phyloP scores from a whole-genome alignment of 2,113 vertebrate genomes.

The Pleuronectes platessa region DNA sequence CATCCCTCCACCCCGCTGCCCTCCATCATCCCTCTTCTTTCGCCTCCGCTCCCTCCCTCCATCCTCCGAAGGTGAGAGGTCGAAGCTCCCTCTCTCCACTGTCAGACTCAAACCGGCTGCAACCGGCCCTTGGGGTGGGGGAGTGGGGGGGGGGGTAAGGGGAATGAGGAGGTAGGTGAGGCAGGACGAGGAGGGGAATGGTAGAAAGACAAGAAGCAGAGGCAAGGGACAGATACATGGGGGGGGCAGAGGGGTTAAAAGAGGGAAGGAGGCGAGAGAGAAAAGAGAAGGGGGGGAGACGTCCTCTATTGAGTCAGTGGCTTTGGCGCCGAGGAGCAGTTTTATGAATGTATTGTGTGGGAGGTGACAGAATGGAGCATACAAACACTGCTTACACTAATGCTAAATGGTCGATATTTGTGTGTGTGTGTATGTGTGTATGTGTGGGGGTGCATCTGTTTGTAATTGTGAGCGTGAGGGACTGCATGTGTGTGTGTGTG shows the following conservation, averaged over 20 bases:
- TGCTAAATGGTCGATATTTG: constrained; percentile 57
- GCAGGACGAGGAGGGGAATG: constrained; percentile 32
- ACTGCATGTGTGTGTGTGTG: constrained; percentile 17
- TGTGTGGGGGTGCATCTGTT: constrained; percentile 49
- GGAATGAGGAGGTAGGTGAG: constrained; percentile 58
- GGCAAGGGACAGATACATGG: constrained; percentile 28
- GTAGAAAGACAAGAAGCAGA: constrained; percentile 17
- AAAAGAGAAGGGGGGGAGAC: constrained; percentile 44
- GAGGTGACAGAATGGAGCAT: constrained; percentile 76
- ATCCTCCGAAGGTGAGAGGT: constrained; percentile 80
- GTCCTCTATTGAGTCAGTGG: constrained; percentile 62
- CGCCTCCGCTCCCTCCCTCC: constrained; percentile 42
- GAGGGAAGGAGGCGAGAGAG: constrained; percentile 39
- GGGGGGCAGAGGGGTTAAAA: constrained; percentile 27
- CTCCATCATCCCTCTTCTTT: constrained; percentile 62
- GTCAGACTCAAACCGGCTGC: constrained; percentile 78
- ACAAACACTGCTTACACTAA: constrained; percentile 76
- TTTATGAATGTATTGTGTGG: constrained; percentile 81
- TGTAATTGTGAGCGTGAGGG: background rate
- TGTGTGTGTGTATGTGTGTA: background rate
- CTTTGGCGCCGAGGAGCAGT: constrained; percentile 65
- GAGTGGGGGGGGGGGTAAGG: constrained; percentile 37
- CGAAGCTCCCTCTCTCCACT: constrained; percentile 75
- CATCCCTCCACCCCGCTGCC: constrained; percentile 52
- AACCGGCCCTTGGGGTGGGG: constrained; percentile 62